Conservation (phyloP, 2,797 vertebrate genomes). For the Mormyrus hasselquistii region DNA sequence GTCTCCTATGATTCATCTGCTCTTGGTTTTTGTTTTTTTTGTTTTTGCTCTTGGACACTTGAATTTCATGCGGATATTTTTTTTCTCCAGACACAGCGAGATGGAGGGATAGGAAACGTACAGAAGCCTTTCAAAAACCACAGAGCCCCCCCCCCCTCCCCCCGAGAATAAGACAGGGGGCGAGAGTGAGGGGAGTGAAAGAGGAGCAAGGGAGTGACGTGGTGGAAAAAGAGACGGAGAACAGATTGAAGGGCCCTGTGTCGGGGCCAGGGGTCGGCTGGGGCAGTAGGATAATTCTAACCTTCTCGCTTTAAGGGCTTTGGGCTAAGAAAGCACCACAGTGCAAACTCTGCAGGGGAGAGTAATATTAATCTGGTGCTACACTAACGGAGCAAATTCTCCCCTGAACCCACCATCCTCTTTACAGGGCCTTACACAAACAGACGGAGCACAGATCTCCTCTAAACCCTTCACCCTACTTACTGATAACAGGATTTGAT, state of each 20-base stretch:
- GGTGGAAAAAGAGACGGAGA: not conserved
- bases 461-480: slow-evolving; percentile 59
- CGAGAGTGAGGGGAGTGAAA: slow-evolving; percentile 30
- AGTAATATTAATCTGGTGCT: slow-evolving; percentile 23
- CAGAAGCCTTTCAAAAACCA: slow-evolving; percentile 72
- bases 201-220: not conserved
- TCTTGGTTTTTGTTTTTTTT: not conserved
- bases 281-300: slow-evolving; percentile 24
- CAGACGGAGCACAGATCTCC: slow-evolving; percentile 13
- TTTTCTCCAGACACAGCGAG: slow-evolving; percentile 61
- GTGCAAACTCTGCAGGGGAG: slow-evolving; percentile 5
- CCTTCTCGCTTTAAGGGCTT: slow-evolving; percentile 45
- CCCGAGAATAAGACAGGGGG: slow-evolving; percentile 35
- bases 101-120: slow-evolving; percentile 60
- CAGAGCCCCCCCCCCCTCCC: slow-evolving; percentile 46
- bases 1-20: not conserved
- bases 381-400: slow-evolving; percentile 16
- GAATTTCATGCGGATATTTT: slow-evolving; percentile 65
- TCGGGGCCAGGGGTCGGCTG: not conserved
- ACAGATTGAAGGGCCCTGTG: slow-evolving; percentile 12
- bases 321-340: slow-evolving; percentile 33
- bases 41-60: slow-evolving; percentile 44
- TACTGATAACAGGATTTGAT: slow-evolving; percentile 67
- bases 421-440: slow-evolving; percentile 42
- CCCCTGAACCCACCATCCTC: slow-evolving; percentile 1